phyloP scores from a whole-genome alignment of 2,797 vertebrate genomes.

The Eulemur rubriventer region DNA sequence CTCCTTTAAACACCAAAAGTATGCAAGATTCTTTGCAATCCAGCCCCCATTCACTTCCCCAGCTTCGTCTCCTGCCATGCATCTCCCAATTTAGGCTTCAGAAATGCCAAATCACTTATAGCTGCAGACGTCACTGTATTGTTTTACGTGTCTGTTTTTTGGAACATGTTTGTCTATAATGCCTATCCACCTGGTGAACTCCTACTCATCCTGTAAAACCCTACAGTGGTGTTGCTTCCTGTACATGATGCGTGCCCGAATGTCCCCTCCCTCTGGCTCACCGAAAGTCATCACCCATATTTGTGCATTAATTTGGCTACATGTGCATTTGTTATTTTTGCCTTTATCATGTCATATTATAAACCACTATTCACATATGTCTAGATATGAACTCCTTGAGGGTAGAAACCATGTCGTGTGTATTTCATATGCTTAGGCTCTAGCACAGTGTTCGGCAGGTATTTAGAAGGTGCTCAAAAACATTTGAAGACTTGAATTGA shows the following conservation, averaged over 20 bases:
- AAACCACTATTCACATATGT: not conserved
- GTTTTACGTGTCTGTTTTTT: not conserved
- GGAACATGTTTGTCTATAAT: not conserved
- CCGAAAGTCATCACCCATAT: not conserved
- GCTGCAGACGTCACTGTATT: not conserved
- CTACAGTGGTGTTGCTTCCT: not conserved
- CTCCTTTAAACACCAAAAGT: not conserved
- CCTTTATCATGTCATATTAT: not conserved
- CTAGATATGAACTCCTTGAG: not conserved
- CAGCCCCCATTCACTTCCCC: not conserved
- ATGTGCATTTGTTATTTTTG: not conserved
- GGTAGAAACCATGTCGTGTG: not conserved
- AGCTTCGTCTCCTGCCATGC: not conserved
- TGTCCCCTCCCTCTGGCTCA: not conserved
- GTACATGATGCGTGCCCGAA: not conserved
- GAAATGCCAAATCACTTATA: not conserved
- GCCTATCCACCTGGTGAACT: not conserved
- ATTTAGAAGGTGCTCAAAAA: not conserved
- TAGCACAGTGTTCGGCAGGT: not conserved
- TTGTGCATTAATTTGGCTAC: not conserved
- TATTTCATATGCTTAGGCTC: not conserved
- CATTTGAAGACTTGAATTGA: not conserved
- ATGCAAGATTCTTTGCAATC: not conserved
- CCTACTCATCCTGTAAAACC: not conserved
- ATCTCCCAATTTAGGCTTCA: not conserved